Evolutionary conservation across 1,140 invertebrate species (phyloP).

Genomic region (Drosophila ananassae): DNA sequence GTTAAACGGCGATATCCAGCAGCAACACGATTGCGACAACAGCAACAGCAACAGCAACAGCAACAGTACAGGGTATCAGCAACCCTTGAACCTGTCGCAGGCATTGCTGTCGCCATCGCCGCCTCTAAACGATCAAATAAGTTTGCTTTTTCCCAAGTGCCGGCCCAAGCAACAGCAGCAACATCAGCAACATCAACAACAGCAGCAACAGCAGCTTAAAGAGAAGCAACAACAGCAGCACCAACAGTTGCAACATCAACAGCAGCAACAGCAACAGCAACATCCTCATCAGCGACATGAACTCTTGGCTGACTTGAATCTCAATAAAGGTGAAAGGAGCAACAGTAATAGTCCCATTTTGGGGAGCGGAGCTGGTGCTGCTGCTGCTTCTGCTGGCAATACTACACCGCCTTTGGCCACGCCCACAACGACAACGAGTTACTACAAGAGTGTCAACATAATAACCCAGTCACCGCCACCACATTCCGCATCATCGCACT

Average conservation of each 20-base stretch:
- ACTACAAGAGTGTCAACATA: conserved; percentile 80
- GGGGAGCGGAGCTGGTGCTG: conserved; percentile 16
- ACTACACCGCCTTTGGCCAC: conserved; percentile 16
- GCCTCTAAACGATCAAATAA: conserved; percentile 89
- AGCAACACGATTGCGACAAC: conserved; percentile 43
- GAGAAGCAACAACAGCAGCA: conserved; percentile 21
- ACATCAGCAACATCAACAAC: conserved; percentile 33
- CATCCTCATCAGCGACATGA: conserved; percentile 27
- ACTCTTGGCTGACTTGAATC: conserved; percentile 30
- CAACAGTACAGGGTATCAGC: conserved; percentile 26
- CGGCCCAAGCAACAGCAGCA: conserved; percentile 85
- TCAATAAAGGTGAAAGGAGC: conserved; percentile 10
- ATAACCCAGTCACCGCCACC: conserved; percentile 82
- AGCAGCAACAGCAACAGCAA: conserved; percentile 23
- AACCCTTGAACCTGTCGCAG: conserved; percentile 68
- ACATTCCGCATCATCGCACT: conserved; percentile 84
- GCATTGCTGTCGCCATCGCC: conserved; percentile 84
- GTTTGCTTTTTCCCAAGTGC: conserved; percentile 92
- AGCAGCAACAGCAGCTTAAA: conserved; percentile 15
- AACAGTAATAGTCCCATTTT: conserved; percentile 21
- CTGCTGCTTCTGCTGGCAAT: not conserved
- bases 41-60: conserved; percentile 40
- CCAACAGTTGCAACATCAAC: conserved; percentile 12
- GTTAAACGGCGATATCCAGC: conserved; percentile 48
- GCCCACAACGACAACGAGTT: conserved; percentile 52